These are phyloP conservation scores for Pseudoips prasinana DNA, from an alignment of 2,888 invertebrate species.

Conservation along the genomic window DNA sequence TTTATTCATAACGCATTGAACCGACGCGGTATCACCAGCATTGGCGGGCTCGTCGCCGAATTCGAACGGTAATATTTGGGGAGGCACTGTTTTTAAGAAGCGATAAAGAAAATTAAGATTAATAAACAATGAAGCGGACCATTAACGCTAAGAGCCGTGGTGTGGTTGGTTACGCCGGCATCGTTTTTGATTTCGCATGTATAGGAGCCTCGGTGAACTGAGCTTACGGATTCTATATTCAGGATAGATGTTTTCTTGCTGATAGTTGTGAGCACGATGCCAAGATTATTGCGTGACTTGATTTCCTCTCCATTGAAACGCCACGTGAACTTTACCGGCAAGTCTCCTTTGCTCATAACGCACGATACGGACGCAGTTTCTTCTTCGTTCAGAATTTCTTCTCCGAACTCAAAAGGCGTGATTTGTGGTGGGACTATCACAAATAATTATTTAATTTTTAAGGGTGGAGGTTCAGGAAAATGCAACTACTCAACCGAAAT, in stretches of 20 bases:
- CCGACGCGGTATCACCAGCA: slow-evolving; percentile 88
- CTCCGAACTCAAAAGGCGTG: slow-evolving; percentile 88
- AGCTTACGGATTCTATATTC: slow-evolving; percentile 84
- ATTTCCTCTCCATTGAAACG: slow-evolving; percentile 80
- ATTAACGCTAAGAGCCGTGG: slow-evolving; percentile 83
- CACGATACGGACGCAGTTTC: slow-evolving; percentile 88
- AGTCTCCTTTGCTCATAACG: slow-evolving; percentile 90
- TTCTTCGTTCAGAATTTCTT: slow-evolving; percentile 86
- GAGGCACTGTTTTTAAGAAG: slow-evolving; percentile 81
- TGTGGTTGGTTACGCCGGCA: slow-evolving; percentile 82
- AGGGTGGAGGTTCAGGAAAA: slow-evolving; percentile 33
- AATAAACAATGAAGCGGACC: slow-evolving; percentile 69
- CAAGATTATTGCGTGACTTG: slow-evolving; percentile 75
- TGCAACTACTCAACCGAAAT: slow-evolving; percentile 37
- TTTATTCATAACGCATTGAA: slow-evolving; percentile 88
- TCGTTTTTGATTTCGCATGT: slow-evolving; percentile 85
- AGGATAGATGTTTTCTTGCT: slow-evolving; percentile 85
- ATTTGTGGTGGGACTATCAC: slow-evolving; percentile 87
- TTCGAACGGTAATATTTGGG: slow-evolving; percentile 85
- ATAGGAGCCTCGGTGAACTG: slow-evolving; percentile 84
- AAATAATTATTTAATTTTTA: slow-evolving; percentile 27
- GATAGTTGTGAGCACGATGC: slow-evolving; percentile 81
- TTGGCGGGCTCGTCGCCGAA: slow-evolving; percentile 87
- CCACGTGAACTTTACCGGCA: slow-evolving; percentile 90
- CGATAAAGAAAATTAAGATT: slow-evolving; percentile 34